Evolutionary conservation across 1,140 invertebrate genomes (phyloP), one percentile per base, ranked within the genome.

Genomic region (Macrosteles quadrilineatus): DNA sequence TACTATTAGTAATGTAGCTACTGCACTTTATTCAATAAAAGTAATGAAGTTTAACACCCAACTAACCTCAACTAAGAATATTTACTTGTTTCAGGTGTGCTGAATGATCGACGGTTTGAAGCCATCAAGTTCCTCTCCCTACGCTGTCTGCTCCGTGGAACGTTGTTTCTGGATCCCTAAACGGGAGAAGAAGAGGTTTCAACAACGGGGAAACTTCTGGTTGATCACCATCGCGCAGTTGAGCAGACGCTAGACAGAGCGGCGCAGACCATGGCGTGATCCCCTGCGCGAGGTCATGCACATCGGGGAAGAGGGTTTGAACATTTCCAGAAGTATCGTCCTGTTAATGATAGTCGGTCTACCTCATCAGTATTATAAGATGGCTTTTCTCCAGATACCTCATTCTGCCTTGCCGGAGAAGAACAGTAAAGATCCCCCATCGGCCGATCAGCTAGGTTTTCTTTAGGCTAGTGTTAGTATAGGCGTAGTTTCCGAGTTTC

Each of bases 331-430:
- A 19, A 53, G 11, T 17, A 53, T 53, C 21, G 47, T 14, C 47
- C 47, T 11, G 11, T 53, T 53, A 53, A 53, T 53, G 47, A 53
- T 19, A 53, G 47, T 53, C 4, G 47, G 19, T 53, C 47, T 53
- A 12, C 40, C 23, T 23, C 43, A 53, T 12, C 71, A 71, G 36
- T 53, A 65, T 30, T 71, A 70, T 63, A 70, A 72, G 32, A 73
- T 74, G 75, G 72, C 75, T 50, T 74, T 76, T 31, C 69, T 76
- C 23, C 75, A 74, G 47, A 72, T 76, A 55, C 72, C 75, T 23
- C 75, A 74, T 72, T 76, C 75, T 63, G 75, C 73, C 23, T 67
- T 74, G 12, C 75, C 75, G 47, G 75, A 76, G 71, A 76, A 76
- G 59, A 76, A 76, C 63, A 74, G 73, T 50, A 76, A 76, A 71